Evolutionary conservation across 2,113 vertebrate genomes (phyloP).

Genomic region (Serinus canaria): DNA sequence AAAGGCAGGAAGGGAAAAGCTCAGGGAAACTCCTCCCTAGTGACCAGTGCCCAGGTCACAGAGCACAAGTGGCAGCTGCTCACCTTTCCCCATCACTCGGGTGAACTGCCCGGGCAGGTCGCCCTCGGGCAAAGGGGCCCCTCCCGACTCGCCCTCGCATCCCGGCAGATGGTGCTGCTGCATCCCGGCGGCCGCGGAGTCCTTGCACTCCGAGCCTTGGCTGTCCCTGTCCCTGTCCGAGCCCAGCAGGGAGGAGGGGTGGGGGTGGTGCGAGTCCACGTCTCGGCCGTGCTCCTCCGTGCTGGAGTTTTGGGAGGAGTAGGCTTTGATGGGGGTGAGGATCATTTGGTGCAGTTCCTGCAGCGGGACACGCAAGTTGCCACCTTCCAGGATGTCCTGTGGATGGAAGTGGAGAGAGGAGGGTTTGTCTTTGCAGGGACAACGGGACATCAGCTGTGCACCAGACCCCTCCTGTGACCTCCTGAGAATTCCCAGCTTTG

Average conservation of each 20-base stretch:
- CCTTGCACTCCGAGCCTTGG: conserved; percentile 78
- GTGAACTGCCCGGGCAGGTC: conserved; percentile 96
- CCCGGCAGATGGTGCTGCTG: conserved; percentile 83
- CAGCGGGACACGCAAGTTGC: conserved; percentile 87
- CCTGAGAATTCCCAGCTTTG: not conserved
- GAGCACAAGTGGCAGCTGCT: not conserved
- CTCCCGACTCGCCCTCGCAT: conserved; percentile 85
- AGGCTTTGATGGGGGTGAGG: conserved; percentile 94
- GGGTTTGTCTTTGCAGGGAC: not conserved
- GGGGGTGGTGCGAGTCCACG: conserved; percentile 70
- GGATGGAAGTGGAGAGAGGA: not conserved
- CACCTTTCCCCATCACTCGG: conserved; percentile 98
- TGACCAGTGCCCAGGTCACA: too few species aligned
- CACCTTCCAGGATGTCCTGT: conserved; percentile 94
- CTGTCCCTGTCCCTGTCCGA: conserved; percentile 50
- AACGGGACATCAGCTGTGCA: accelerated
- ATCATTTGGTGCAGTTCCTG: conserved; percentile 99
- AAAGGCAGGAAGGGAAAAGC: too few species aligned
- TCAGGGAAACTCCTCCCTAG: too few species aligned
- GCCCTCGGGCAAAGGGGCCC: conserved; percentile 82
- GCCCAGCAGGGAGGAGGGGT: conserved; percentile 77
- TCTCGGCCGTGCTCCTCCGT: conserved; percentile 71
- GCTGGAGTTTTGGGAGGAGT: conserved; percentile 66
- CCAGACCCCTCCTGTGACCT: accelerated
- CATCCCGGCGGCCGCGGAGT: conserved; percentile 53